A percentile compares a stretch with the other conserved stretches of the same genome.
Evolutionary conservation across 1,140 invertebrate species (phyloP).

Genomic region (Drosophila lini): DNA sequence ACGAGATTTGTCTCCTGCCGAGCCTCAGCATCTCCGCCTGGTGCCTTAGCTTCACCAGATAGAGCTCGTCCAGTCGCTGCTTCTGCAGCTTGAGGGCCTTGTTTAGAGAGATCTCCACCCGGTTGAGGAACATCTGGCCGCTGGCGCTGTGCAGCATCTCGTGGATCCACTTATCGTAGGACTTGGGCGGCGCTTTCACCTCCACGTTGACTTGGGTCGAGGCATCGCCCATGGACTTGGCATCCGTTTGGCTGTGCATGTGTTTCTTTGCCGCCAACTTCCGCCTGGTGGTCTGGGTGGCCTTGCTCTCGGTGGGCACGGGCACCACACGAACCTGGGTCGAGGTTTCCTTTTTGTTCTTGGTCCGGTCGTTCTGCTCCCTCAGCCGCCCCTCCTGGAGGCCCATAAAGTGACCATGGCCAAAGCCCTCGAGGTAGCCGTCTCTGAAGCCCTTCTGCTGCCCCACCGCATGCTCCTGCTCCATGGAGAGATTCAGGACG

Average conservation of each 20-base stretch:
- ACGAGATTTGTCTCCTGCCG: slow-evolving; percentile 58
- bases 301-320: not conserved
- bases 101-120: slow-evolving; percentile 69
- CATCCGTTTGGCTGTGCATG: slow-evolving; percentile 4
- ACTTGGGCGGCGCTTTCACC: not conserved
- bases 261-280: not conserved
- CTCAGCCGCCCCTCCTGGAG: slow-evolving; percentile 49
- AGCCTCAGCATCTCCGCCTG: slow-evolving; percentile 62
- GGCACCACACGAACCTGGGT: not conserved
- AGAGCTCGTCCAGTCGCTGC: slow-evolving; percentile 51
- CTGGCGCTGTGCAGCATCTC: slow-evolving; percentile 73
- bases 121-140: slow-evolving; percentile 70
- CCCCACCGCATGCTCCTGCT: slow-evolving; percentile 65
- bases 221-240: not conserved
- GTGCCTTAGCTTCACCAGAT: slow-evolving; percentile 67
- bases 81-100: slow-evolving; percentile 73
- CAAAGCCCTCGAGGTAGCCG: slow-evolving; percentile 65
- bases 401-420: slow-evolving; percentile 66
- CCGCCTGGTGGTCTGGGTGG: not conserved
- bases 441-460: slow-evolving; percentile 54
- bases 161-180: slow-evolving; percentile 71
- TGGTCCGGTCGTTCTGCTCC: slow-evolving; percentile 12
- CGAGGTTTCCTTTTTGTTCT: not conserved
- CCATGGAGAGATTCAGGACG: slow-evolving; percentile 65
- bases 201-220: not conserved